These are phyloP conservation scores for Heliocidaris erythrogramma DNA, from an alignment of 35 echinoderm and acorn worm species.

Conservation along the genomic window DNA sequence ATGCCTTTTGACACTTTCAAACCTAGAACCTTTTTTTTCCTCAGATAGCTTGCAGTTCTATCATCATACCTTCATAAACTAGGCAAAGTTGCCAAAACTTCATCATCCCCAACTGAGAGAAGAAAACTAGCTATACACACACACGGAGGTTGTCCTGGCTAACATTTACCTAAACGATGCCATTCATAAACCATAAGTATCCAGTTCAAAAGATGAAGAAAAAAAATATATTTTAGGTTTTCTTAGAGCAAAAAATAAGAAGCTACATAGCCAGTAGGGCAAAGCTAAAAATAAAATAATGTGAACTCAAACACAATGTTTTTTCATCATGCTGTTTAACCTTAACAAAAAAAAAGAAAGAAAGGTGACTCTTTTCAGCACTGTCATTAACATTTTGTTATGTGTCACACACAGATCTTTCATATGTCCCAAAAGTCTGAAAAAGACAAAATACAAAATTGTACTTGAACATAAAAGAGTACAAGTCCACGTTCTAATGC, in stretches of 20 bases:
- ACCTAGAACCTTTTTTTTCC: too few relatives aligned
- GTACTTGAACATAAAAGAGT: not conserved
- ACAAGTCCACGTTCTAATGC: not conserved
- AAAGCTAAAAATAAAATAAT: not conserved
- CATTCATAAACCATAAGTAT: not conserved
- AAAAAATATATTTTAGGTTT: not conserved
- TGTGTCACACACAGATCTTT: not conserved
- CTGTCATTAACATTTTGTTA: not conserved
- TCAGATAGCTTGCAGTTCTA: not conserved
- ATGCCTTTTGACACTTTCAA: too few relatives aligned
- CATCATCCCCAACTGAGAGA: too few relatives aligned
- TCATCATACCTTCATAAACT: not conserved
- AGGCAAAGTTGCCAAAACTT: not conserved
- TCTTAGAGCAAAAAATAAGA: not conserved
- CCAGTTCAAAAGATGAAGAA: not conserved
- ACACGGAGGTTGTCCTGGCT: not conserved
- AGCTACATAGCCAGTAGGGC: not conserved
- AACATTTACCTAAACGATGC: not conserved
- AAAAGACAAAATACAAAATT: not conserved
- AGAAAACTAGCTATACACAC: not conserved
- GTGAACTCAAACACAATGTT: not conserved
- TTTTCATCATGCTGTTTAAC: not conserved
- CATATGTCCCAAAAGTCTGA: not conserved
- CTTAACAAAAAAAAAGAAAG: not conserved
- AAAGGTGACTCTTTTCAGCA: not conserved